Evolutionary conservation across 1,140 invertebrate genomes (phyloP).

Genomic region (Drosophila sp.): DNA sequence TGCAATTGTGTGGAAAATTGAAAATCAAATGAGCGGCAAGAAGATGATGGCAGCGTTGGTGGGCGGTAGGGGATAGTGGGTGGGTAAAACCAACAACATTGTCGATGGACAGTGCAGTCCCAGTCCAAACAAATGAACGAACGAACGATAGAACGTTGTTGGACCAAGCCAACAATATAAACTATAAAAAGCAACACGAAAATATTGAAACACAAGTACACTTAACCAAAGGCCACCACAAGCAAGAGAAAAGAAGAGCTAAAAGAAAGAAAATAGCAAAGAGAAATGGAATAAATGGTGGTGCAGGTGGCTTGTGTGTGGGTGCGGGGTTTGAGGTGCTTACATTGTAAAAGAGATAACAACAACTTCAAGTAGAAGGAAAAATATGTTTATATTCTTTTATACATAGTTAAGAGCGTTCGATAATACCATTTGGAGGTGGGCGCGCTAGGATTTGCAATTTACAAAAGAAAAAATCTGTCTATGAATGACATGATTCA

Average conservation of each 20-base stretch:
- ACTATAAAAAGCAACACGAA: constrained; percentile 75
- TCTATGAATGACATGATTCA: background rate
- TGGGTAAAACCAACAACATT: constrained; percentile 46
- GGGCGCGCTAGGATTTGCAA: constrained; percentile 9
- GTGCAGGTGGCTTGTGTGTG: background rate
- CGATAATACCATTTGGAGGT: constrained; percentile 15
- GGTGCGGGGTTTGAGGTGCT: background rate
- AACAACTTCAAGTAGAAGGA: constrained; percentile 1
- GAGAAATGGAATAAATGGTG: background rate
- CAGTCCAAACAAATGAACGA: constrained; percentile 25
- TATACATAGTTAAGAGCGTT: constrained; percentile 1
- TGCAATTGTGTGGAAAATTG: constrained; percentile 80
- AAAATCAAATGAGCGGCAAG: constrained; percentile 68
- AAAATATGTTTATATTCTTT: constrained; percentile 6
- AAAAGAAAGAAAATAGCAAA: background rate
- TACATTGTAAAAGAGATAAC: constrained; percentile 7
- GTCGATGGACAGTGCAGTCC: constrained; percentile 36
- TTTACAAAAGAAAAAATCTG: background rate
- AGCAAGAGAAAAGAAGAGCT: constrained; percentile 21
- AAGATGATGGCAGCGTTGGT: background rate
- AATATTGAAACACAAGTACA: constrained; percentile 65
- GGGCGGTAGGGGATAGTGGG: background rate
- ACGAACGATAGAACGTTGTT: background rate
- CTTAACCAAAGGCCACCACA: constrained; percentile 74
- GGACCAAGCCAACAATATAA: constrained; percentile 65